Percentiles rank a stretch among this genome's conserved stretches.
These are phyloP conservation scores for Champsocephalus esox DNA, from an alignment of 2,797 vertebrate genomes.

Conservation along the genomic window DNA sequence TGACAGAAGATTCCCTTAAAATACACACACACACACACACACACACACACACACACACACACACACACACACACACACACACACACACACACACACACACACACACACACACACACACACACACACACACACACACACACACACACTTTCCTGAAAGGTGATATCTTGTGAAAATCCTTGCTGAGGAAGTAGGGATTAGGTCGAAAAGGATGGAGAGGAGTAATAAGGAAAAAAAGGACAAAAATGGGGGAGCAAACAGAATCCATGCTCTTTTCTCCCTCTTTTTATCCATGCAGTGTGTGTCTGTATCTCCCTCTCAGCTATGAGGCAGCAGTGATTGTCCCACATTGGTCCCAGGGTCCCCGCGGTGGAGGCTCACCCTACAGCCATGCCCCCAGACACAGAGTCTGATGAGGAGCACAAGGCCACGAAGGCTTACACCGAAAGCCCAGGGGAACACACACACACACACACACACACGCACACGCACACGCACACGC, in stretches of 20 bases:
- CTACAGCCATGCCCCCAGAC: conserved; percentile 85
- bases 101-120: conserved; percentile 43
- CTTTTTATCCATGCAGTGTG: conserved; percentile 54
- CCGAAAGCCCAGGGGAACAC: conserved; percentile 78
- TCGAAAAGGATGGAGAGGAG: conserved; percentile 27
- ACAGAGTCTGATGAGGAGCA: conserved; percentile 82
- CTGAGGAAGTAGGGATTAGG: conserved; percentile 62
- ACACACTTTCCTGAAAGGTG: conserved; percentile 74
- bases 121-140: conserved; percentile 39
- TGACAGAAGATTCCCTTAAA: conserved; percentile 78
- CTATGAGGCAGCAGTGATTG: conserved; percentile 82
- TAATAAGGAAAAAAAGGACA: not conserved
- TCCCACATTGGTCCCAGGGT: conserved; percentile 81
- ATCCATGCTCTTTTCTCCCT: conserved; percentile 49
- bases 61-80: no score
- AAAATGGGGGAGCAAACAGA: conserved; percentile 53
- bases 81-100: no score
- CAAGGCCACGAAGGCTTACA: conserved; percentile 80
- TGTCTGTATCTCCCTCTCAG: conserved; percentile 77
- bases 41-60: conserved; percentile 19
- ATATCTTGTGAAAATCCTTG: conserved; percentile 80
- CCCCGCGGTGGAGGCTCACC: conserved; percentile 82
- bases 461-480: conserved; percentile 39
- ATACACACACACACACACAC: conserved; percentile 17
- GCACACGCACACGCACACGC: conserved; percentile 17